Evolutionary conservation across 2,113 vertebrate genomes (phyloP).

Genomic region (Microtus ochrogaster): DNA sequence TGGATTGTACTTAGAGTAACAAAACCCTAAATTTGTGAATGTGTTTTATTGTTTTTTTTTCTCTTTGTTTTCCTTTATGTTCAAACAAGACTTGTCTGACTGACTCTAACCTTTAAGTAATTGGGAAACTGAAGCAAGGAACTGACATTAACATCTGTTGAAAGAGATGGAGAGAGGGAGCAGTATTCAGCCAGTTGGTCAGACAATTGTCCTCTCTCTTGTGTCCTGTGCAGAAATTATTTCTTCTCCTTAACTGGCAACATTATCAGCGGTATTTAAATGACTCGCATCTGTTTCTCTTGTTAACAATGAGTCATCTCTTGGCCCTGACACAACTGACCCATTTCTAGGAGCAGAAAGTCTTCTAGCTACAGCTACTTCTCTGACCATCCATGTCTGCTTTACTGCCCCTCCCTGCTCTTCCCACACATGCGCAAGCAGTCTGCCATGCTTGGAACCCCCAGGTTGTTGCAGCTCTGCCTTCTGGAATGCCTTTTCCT

Average conservation of each 20-base stretch:
- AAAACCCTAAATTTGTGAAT: not conserved
- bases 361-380: not conserved
- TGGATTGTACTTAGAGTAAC: not conserved
- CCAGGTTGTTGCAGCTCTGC: no score
- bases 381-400: not conserved
- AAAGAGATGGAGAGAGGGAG: constrained; percentile 53
- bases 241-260: not conserved
- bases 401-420: not conserved
- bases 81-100: constrained; percentile 68
- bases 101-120: constrained; percentile 83
- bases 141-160: constrained; percentile 72
- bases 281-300: not conserved
- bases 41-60: constrained; percentile 27
- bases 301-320: constrained; percentile 16
- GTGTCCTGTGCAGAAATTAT: not conserved
- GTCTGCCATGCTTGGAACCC: not conserved
- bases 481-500: not conserved
- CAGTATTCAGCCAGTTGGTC: not conserved
- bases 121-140: constrained; percentile 71
- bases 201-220: not conserved
- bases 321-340: not conserved
- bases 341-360: constrained; percentile 44
- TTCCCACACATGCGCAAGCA: accelerated
- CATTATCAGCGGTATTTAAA: not conserved
- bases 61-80: constrained; percentile 27